Evolutionary conservation across 2,888 invertebrate species (phyloP).

Genomic region (Athalia circularis): DNA sequence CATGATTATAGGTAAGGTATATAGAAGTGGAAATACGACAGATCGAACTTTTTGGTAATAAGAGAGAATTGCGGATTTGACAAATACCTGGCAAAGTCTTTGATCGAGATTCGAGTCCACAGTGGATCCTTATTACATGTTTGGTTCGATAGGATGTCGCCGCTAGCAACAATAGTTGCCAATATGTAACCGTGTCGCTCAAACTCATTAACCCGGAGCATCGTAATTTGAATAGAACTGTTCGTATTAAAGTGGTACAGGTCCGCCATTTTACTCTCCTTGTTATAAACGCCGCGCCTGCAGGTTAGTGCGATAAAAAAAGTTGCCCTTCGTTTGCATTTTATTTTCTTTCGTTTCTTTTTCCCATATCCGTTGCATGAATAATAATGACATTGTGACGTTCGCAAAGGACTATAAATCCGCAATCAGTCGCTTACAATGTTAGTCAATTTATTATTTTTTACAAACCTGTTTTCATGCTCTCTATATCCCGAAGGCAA

Average conservation of each 20-base stretch:
- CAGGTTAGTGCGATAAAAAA: no score
- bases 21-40: neutral
- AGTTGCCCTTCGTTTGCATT: no score
- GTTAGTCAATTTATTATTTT: no score
- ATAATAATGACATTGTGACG: no score
- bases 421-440: no score
- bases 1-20: neutral
- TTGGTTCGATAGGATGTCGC: neutral
- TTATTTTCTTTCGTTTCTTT: no score
- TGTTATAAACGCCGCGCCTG: neutral
- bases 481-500: no score
- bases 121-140: slow-evolving; percentile 2
- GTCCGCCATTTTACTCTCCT: neutral
- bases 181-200: neutral
- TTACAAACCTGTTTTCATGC: no score
- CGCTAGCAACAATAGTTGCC: neutral
- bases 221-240: slow-evolving; percentile 3
- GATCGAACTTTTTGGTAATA: slow-evolving; percentile 8
- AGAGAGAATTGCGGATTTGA: neutral
- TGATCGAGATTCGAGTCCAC: slow-evolving; percentile 17
- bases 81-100: slow-evolving; percentile 22
- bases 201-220: neutral
- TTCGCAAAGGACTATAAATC: no score
- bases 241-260: neutral
- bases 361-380: no score